A percentile compares a stretch with the other conserved stretches of the same genome.
These are phyloP conservation scores for Motacilla alba DNA, from an alignment of 2,113 vertebrate genomes.

Conservation along the genomic window DNA sequence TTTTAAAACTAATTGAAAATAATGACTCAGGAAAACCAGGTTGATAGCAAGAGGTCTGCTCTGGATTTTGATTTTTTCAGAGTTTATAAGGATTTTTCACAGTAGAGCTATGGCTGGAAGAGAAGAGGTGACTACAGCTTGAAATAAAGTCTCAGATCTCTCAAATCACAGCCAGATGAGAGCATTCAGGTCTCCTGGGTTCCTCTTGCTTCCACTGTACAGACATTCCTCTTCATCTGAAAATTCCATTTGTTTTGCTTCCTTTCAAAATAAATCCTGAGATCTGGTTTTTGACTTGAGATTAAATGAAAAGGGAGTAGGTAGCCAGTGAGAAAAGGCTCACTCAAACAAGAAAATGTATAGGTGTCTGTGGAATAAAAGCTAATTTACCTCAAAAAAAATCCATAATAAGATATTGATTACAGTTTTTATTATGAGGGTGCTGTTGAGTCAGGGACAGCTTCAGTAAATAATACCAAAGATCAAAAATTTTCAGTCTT, in stretches of 20 bases:
- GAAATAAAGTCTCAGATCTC: background rate
- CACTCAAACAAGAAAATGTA: constrained; percentile 5
- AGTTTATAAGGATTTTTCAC: background rate
- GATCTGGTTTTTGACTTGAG: background rate
- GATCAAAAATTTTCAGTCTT: background rate
- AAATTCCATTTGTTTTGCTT: constrained; percentile 20
- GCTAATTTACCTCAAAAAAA: constrained; percentile 7
- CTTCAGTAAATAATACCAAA: constrained; percentile 41
- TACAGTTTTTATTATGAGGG: background rate
- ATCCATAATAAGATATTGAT: constrained; percentile 43
- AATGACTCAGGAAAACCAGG: background rate
- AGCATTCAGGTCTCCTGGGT: background rate
- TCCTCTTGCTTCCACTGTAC: background rate
- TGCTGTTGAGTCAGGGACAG: background rate
- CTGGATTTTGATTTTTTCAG: background rate
- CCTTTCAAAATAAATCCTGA: background rate
- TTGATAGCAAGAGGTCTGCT: background rate
- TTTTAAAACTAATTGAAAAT: background rate
- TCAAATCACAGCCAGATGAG: background rate
- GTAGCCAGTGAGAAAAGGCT: background rate
- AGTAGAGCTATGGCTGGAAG: background rate
- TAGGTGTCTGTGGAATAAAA: constrained; percentile 32
- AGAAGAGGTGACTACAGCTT: background rate
- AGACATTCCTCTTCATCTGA: background rate
- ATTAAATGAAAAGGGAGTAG: background rate